A percentile compares a stretch with the other conserved stretches of the same genome.
phyloP scores from a whole-genome alignment of 2,113 vertebrate genomes.

The Trogon surrucura region DNA sequence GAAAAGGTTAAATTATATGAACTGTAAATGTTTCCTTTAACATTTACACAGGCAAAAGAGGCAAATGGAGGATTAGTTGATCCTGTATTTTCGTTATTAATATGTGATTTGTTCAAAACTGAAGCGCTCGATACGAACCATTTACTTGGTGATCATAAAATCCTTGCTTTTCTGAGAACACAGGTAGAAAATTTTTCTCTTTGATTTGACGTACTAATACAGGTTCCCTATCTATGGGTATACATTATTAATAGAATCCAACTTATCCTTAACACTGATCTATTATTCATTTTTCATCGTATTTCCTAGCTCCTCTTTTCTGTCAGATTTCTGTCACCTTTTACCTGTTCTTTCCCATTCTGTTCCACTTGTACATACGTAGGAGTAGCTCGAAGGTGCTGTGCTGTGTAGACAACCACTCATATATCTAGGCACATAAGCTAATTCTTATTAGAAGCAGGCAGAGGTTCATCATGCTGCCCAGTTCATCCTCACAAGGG shows the following conservation, averaged over 20 bases:
- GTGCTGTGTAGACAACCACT: background rate
- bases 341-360: background rate
- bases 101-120: background rate
- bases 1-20: background rate
- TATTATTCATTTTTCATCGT: background rate
- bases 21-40: background rate
- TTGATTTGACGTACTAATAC: background rate
- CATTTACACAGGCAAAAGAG: background rate
- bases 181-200: background rate
- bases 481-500: accelerated
- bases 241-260: background rate
- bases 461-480: background rate
- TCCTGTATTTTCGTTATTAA: background rate
- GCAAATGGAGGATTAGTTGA: background rate
- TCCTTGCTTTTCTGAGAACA: background rate
- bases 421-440: background rate
- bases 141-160: background rate
- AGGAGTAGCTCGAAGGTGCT: background rate
- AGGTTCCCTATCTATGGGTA: background rate
- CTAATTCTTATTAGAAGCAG: background rate
- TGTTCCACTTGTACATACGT: background rate
- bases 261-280: background rate
- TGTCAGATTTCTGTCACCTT: background rate
- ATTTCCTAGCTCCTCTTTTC: background rate
- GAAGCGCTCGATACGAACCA: background rate